Evolutionary conservation across 2,113 vertebrate genomes (phyloP).

Genomic region (Crotalus viridis): DNA sequence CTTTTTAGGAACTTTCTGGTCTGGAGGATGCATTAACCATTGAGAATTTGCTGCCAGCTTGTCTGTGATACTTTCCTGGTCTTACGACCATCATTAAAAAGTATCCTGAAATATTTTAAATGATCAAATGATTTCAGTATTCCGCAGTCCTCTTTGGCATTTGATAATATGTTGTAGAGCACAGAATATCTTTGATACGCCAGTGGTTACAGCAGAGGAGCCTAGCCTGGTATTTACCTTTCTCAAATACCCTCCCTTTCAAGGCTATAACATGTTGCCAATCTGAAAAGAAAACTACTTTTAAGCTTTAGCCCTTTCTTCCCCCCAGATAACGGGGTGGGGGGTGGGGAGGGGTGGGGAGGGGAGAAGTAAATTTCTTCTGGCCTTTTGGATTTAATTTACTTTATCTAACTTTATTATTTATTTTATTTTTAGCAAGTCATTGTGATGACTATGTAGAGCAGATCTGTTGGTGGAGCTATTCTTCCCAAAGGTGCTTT

Average conservation of each 20-base stretch:
- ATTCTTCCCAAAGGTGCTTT: neutral
- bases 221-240: neutral
- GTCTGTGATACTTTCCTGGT: conserved; percentile 40
- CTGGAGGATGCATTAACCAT: neutral
- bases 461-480: neutral
- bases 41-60: conserved; percentile 14
- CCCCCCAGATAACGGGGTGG: neutral
- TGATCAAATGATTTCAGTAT: conserved; percentile 56
- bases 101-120: conserved; percentile 54
- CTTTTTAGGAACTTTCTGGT: conserved; percentile 19
- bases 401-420: neutral
- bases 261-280: neutral
- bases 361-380: neutral
- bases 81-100: conserved; percentile 58
- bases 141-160: conserved; percentile 40
- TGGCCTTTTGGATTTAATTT: neutral
- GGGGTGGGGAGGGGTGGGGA: rapidly evolving
- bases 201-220: neutral
- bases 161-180: conserved; percentile 34
- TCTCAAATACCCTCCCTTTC: neutral
- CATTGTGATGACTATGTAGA: neutral
- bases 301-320: neutral
- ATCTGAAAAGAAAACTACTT: neutral
- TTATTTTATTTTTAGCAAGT: neutral
- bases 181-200: conserved; percentile 14